Evolutionary conservation across 2,113 vertebrate genomes (phyloP).

Genomic region (Ochotona princeps): DNA sequence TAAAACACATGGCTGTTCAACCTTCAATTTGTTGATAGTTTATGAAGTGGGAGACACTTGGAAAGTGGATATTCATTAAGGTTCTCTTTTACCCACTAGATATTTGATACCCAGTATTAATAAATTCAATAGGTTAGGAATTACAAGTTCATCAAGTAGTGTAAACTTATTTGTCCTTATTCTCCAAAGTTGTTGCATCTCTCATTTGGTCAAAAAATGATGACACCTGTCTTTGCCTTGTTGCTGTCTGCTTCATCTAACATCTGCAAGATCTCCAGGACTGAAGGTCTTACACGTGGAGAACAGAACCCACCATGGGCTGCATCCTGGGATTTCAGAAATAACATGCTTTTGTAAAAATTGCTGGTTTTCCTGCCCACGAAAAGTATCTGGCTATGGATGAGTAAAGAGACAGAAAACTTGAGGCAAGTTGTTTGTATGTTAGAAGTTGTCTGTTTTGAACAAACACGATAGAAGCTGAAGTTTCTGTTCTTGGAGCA

Average conservation of each 20-base stretch:
- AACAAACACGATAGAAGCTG: conserved; percentile 52
- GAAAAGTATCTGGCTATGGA: conserved; percentile 13
- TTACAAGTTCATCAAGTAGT: not conserved
- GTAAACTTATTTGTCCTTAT: not conserved
- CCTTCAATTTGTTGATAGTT: conserved; percentile 52
- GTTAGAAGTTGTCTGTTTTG: not conserved
- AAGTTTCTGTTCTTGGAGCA: conserved; percentile 37
- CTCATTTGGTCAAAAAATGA: conserved; percentile 13
- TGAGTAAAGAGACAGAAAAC: not conserved
- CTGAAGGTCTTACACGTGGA: not conserved
- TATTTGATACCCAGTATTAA: conserved; percentile 43
- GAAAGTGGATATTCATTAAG: not conserved
- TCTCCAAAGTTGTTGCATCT: not conserved
- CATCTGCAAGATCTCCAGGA: not conserved
- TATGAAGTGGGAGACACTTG: conserved; percentile 60
- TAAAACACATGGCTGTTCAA: conserved; percentile 48
- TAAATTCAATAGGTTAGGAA: conserved; percentile 26
- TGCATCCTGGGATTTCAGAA: conserved; percentile 40
- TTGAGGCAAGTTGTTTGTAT: not conserved
- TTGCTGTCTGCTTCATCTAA: not conserved
- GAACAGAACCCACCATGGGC: not conserved
- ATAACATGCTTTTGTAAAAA: not conserved
- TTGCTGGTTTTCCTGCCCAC: not conserved
- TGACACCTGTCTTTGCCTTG: not conserved
- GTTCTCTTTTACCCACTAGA: not conserved